phyloP scores from a whole-genome alignment of 2,888 invertebrate species.

The Oscheius sp. region DNA sequence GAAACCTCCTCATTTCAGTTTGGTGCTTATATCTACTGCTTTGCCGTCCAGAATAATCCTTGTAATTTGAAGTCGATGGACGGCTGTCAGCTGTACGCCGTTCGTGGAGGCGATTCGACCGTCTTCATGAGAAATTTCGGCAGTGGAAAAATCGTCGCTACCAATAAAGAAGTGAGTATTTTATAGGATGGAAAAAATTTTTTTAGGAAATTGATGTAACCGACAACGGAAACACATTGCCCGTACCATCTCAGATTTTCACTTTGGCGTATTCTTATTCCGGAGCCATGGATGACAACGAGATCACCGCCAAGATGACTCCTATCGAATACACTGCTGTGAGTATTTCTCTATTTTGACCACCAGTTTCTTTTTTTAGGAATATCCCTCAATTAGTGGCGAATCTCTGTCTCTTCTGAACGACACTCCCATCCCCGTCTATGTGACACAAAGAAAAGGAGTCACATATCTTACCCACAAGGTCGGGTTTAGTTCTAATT shows the following conservation, averaged over 20 bases:
- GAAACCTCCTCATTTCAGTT: conserved; percentile 43
- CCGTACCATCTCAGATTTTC: conserved; percentile 45
- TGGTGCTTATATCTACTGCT: conserved; percentile 58
- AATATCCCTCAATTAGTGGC: conserved; percentile 42
- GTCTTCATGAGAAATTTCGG: conserved; percentile 50
- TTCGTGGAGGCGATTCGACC: conserved; percentile 44
- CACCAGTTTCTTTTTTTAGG: background rate
- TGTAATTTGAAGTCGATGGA: conserved; percentile 49
- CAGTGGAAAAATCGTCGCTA: conserved; percentile 43
- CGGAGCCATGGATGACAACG: conserved; percentile 3
- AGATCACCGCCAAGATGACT: conserved; percentile 40
- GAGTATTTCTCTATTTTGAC: background rate
- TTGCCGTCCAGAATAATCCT: conserved; percentile 42
- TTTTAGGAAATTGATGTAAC: conserved; percentile 43
- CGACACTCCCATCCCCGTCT: conserved; percentile 47
- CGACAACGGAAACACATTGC: conserved; percentile 44
- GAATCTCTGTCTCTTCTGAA: conserved; percentile 44
- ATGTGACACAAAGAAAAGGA: conserved; percentile 41
- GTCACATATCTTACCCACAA: conserved; percentile 47
- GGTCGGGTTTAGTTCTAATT: background rate
- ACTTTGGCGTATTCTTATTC: conserved; percentile 40
- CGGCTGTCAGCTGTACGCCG: conserved; percentile 48
- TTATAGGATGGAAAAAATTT: background rate
- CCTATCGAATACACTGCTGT: conserved; percentile 32
- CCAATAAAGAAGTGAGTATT: conserved; percentile 34